phyloP scores from a whole-genome alignment of 64 coral and sea anemone genomes.

The Montipora cactus region DNA sequence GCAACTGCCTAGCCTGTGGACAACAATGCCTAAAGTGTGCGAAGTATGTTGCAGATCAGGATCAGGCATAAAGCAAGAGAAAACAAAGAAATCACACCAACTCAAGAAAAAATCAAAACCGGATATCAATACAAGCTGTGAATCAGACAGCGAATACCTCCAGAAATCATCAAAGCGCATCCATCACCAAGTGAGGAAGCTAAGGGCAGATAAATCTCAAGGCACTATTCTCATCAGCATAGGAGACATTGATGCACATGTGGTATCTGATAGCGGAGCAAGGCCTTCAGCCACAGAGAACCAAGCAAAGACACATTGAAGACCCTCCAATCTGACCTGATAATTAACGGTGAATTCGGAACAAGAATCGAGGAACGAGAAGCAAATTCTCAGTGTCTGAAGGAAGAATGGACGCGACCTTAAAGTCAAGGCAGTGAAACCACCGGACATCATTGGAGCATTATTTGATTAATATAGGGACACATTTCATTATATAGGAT shows the following conservation, averaged over 20 bases:
- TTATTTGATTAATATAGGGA: not conserved
- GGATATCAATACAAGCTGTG: not conserved
- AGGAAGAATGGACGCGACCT: slow-evolving; percentile 72
- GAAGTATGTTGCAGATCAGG: too few relatives aligned
- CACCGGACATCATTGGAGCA: not conserved
- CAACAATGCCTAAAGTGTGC: too few relatives aligned
- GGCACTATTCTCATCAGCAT: slow-evolving; percentile 32
- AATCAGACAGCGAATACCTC: slow-evolving; percentile 33
- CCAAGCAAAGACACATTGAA: slow-evolving; percentile 47
- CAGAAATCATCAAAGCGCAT: slow-evolving; percentile 8
- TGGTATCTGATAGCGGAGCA: slow-evolving; percentile 51
- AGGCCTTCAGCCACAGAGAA: not conserved
- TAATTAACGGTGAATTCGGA: slow-evolving; percentile 80
- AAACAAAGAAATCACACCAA: too few relatives aligned
- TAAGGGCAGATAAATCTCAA: slow-evolving; percentile 7
- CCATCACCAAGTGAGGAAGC: slow-evolving; percentile 1
- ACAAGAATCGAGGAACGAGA: slow-evolving; percentile 61
- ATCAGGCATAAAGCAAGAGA: too few relatives aligned
- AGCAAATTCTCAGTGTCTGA: slow-evolving; percentile 64
- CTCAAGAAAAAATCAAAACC: too few relatives aligned
- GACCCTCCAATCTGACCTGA: slow-evolving; percentile 54
- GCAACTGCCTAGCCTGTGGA: too few relatives aligned
- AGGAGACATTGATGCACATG: slow-evolving; percentile 52
- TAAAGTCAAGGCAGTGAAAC: slow-evolving; percentile 20
- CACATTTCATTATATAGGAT: not conserved